Evolutionary conservation across 1,140 invertebrate genomes (phyloP).

Genomic region (Nephotettix cincticeps): DNA sequence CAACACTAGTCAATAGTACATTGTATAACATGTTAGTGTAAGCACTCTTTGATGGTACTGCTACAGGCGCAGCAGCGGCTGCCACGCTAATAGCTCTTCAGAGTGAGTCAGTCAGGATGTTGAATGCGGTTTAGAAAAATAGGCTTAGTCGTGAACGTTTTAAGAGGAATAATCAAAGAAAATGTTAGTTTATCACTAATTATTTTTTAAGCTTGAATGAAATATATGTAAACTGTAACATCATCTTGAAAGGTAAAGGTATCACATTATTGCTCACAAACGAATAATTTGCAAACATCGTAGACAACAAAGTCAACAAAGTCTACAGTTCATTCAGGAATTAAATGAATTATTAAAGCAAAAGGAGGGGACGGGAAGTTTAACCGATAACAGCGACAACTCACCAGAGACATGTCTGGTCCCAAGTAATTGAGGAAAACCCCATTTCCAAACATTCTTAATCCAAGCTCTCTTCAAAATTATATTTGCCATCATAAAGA

Average conservation of each 20-base stretch:
- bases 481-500: neutral
- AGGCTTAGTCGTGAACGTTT: too few species aligned
- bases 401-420: neutral
- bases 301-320: neutral
- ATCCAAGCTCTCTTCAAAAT: neutral
- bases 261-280: neutral
- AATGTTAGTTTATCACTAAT: too few species aligned
- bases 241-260: neutral
- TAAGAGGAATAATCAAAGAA: too few species aligned
- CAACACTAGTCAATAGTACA: too few species aligned
- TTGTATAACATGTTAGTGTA: too few species aligned
- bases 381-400: neutral
- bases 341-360: neutral
- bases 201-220: too few species aligned
- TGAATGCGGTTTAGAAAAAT: too few species aligned
- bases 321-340: neutral
- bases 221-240: neutral
- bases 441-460: neutral
- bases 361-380: neutral
- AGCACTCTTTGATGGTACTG: too few species aligned
- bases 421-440: neutral
- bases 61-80: too few species aligned
- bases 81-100: too few species aligned
- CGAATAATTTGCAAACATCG: neutral
- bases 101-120: too few species aligned